These are phyloP conservation scores for Odontocolon sp. DNA, from an alignment of 2,888 invertebrate genomes.

Conservation along the genomic window DNA sequence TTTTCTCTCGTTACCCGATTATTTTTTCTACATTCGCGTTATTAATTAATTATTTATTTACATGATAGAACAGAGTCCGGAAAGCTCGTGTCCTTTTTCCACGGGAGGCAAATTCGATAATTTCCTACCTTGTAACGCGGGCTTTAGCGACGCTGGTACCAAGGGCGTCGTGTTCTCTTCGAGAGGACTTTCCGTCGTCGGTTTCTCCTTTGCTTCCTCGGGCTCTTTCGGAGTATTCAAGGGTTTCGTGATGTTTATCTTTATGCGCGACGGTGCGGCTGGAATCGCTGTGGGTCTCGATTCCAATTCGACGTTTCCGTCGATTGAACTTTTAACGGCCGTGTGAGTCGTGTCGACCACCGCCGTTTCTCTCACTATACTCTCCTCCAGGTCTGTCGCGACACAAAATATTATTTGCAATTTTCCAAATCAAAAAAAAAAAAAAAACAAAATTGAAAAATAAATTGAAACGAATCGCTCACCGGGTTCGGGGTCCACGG, in stretches of 20 bases:
- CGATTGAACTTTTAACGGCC: slow-evolving; percentile 86
- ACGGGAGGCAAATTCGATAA: slow-evolving; percentile 88
- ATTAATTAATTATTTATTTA: slow-evolving; percentile 78
- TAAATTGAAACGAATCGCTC: slow-evolving; percentile 49
- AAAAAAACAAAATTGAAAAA: background rate
- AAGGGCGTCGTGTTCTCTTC: slow-evolving; percentile 76
- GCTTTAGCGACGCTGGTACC: slow-evolving; percentile 83
- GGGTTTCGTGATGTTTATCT: slow-evolving; percentile 91
- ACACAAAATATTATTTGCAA: background rate
- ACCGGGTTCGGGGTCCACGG: slow-evolving; percentile 74
- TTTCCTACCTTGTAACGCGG: slow-evolving; percentile 85
- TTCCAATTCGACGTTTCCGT: slow-evolving; percentile 89
- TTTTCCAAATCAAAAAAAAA: background rate
- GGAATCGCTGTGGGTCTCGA: slow-evolving; percentile 82
- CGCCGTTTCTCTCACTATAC: slow-evolving; percentile 79
- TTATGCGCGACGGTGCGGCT: slow-evolving; percentile 83
- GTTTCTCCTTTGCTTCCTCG: slow-evolving; percentile 71
- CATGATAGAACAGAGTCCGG: slow-evolving; percentile 94
- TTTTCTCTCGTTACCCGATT: slow-evolving; percentile 2
- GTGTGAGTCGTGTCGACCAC: slow-evolving; percentile 83
- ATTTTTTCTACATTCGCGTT: background rate
- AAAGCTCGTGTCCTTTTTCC: slow-evolving; percentile 89
- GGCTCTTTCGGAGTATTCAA: slow-evolving; percentile 78
- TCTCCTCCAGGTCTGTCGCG: slow-evolving; percentile 81
- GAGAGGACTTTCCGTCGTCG: slow-evolving; percentile 78